Conservation (phyloP, 2,797 vertebrate species). For the Sebastes diaconus region DNA sequence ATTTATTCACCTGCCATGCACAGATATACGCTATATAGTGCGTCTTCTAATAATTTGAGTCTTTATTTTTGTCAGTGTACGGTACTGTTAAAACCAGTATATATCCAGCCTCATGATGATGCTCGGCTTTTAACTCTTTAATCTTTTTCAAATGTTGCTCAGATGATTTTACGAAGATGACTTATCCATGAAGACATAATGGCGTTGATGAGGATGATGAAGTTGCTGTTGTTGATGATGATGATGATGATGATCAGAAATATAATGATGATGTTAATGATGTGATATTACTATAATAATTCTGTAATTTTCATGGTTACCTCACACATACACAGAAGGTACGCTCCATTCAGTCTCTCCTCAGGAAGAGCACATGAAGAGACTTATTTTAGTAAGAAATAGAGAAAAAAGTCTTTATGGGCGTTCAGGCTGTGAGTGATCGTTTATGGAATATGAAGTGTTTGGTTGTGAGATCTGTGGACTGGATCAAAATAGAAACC, state of each 20-base stretch:
- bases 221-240: not conserved
- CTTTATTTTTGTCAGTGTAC: constrained; percentile 74
- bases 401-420: constrained; percentile 31
- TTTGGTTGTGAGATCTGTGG: constrained; percentile 45
- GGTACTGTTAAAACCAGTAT: constrained; percentile 73
- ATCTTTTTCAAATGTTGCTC: constrained; percentile 67
- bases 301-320: constrained; percentile 59
- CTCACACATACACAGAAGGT: constrained; percentile 50
- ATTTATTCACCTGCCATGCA: constrained; percentile 70
- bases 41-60: constrained; percentile 76
- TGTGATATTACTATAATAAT: constrained; percentile 52
- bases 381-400: constrained; percentile 66
- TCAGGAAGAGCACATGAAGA: constrained; percentile 71
- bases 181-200: constrained; percentile 21
- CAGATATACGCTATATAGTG: constrained; percentile 73
- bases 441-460: constrained; percentile 31
- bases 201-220: constrained; percentile 24
- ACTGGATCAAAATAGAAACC: constrained; percentile 45
- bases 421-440: constrained; percentile 36
- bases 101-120: constrained; percentile 72
- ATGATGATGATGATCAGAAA: constrained; percentile 11
- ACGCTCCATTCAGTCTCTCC: constrained; percentile 51
- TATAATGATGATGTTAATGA: constrained; percentile 18
- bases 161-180: constrained; percentile 60
- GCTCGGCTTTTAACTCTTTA: constrained; percentile 77